Base-by-base conservation (phyloP, 2,113 vertebrate species). In the Myxocyprinus asiaticus region DNA sequence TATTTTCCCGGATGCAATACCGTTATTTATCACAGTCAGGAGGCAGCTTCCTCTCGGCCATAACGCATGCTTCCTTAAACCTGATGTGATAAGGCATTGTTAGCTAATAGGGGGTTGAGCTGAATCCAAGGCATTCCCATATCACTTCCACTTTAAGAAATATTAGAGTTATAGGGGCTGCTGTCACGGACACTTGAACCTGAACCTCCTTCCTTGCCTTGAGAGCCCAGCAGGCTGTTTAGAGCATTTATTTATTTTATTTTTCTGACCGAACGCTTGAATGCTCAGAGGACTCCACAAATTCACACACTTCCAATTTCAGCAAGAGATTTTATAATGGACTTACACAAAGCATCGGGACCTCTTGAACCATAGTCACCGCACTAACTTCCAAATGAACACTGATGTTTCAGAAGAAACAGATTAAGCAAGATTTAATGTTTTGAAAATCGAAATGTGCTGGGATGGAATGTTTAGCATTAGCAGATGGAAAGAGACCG, bases 131-230 rank as follows among this genome's bases (percentile, higher is more conserved):
- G 22, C 22, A 3, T 33, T 69, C 14, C 14, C 61, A 66, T 64
- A 45, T n/a, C 81, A 74, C 74, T 80, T 79, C 66, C 76, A 81
- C 58, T 85, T 67, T 44, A 64, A 55, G 59, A 15, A 71, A 59
- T 22, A 62, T 71, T 71, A 70, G 33, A 42, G 56, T 81, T 66
- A 69, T 56, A 78, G 59, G 44, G 11, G 17, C 45, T 47, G 58
- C 67, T 56, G 83, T 85, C 81, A 86, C 14, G 44, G 77, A 64
- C 74, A 85, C 79, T 79, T 85, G 70, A 83, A 81, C 78, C 67
- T 64, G 71, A 84, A 73, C 48, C 59, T 47, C 85, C 67, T 17
- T 9, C n/a, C 6, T 51, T 63, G 70, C 55, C 67, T 77, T 53
- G 14, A 77, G 58, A 79, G 51, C 12, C 65, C 71, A 63, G 66